These are phyloP conservation scores for Pituophis catenifer DNA, from an alignment of 2,113 vertebrate genomes.

Conservation along the genomic window DNA sequence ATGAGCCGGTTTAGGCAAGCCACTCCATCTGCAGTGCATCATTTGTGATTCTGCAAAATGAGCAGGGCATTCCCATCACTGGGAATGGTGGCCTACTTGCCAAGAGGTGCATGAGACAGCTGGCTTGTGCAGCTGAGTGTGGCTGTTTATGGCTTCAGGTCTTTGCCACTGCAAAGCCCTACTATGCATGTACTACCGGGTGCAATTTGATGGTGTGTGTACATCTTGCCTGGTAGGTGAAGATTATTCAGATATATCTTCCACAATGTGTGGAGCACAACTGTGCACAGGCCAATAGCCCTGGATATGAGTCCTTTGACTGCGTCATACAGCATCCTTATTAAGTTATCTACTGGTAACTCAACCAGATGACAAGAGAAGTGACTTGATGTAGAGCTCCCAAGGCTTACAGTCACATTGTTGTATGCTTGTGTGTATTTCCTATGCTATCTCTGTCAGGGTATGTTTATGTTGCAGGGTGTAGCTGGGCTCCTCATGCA, in stretches of 20 bases:
- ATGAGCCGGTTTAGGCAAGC: neutral
- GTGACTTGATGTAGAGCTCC: neutral
- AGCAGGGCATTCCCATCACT: neutral
- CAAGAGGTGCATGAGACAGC: neutral
- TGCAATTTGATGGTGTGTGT: neutral
- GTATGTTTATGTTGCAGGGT: neutral
- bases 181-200: neutral
- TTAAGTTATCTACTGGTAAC: neutral
- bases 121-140: neutral
- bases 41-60: neutral
- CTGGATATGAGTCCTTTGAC: neutral
- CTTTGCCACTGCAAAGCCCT: neutral
- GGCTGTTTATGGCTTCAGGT: neutral
- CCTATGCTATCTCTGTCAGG: no score
- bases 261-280: neutral
- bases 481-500: neutral
- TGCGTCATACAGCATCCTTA: no score
- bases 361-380: neutral
- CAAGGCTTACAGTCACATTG: neutral
- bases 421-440: neutral
- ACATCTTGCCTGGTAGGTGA: neutral
- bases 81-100: neutral
- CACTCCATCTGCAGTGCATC: neutral
- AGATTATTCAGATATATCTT: no score
- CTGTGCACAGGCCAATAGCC: neutral